A percentile compares a stretch with the other conserved stretches of the same genome.
These are phyloP conservation scores for Spongia lamella DNA, from an alignment of 37 sponge, comb jelly and placozoan species.

Conservation along the genomic window DNA sequence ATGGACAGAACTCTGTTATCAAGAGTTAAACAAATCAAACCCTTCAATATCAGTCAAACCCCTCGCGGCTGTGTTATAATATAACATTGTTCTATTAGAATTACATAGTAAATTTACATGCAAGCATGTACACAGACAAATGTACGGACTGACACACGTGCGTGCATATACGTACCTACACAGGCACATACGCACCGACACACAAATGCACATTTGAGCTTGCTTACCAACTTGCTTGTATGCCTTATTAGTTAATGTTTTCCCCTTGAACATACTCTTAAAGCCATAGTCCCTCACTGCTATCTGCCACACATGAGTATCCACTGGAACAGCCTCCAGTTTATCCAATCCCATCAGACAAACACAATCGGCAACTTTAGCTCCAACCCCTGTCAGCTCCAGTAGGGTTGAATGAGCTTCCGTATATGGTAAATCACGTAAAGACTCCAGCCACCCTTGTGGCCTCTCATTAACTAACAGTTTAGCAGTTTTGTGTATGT, in stretches of 20 bases:
- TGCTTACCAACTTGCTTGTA: slow-evolving; percentile 56
- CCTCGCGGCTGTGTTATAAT: slow-evolving; percentile 83
- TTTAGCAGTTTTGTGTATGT: slow-evolving; percentile 56
- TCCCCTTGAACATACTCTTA: neutral
- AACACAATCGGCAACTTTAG: slow-evolving; percentile 90
- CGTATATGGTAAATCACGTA: slow-evolving; percentile 21
- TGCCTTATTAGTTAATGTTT: neutral
- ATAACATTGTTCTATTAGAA: slow-evolving; percentile 88
- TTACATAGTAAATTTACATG: slow-evolving; percentile 14
- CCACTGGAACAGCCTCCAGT: slow-evolving; percentile 87
- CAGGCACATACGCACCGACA: neutral
- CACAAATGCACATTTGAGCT: no score
- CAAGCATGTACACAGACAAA: neutral
- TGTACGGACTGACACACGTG: no score
- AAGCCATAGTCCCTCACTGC: slow-evolving; percentile 72
- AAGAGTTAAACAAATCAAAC: slow-evolving; percentile 75
- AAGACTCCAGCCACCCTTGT: slow-evolving; percentile 27
- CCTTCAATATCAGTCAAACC: slow-evolving; percentile 62
- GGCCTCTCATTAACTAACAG: neutral
- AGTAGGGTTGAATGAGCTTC: slow-evolving; percentile 63
- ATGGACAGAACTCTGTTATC: slow-evolving; percentile 54
- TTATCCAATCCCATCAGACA: slow-evolving; percentile 92
- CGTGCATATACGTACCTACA: no score
- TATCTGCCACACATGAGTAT: slow-evolving; percentile 83
- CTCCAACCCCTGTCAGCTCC: slow-evolving; percentile 3